Percentiles rank a stretch among this genome's conserved stretches.
phyloP scores from a whole-genome alignment of 1,140 invertebrate species.

The Drosophila pruinosa region DNA sequence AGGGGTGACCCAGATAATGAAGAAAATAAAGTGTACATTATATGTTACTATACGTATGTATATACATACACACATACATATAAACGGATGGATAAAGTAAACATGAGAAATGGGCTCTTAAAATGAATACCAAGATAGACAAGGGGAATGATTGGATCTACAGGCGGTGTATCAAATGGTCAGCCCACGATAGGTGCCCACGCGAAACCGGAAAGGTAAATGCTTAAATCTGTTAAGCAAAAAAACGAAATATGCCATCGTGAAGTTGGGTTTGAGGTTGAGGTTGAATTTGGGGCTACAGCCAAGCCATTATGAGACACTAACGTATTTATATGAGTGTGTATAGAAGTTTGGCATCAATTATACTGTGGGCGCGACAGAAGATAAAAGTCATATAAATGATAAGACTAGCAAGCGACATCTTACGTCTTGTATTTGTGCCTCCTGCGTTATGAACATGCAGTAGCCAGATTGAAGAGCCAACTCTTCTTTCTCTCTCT shows the following conservation, averaged over 20 bases:
- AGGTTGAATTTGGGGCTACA: constrained; percentile 26
- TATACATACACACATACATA: no score
- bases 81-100: constrained; percentile 17
- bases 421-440: constrained; percentile 52
- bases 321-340: constrained; percentile 21
- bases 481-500: background rate
- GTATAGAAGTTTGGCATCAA: constrained; percentile 63
- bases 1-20: constrained; percentile 47
- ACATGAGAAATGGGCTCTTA: constrained; percentile 33
- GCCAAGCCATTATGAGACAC: constrained; percentile 33
- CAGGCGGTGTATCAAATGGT: constrained; percentile 54
- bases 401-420: background rate
- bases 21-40: constrained; percentile 25
- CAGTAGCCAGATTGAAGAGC: constrained; percentile 36
- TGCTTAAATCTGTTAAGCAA: constrained; percentile 45
- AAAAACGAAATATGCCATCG: constrained; percentile 26
- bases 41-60: background rate
- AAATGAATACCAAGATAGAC: constrained; percentile 2
- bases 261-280: constrained; percentile 22
- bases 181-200: constrained; percentile 46
- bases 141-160: background rate
- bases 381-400: constrained; percentile 55
- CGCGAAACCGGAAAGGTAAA: constrained; percentile 48
- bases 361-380: constrained; percentile 59
- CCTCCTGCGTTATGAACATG: constrained; percentile 36